Evolutionary conservation across 2,113 vertebrate genomes (phyloP).

Genomic region (Dasyprocta punctata): DNA sequence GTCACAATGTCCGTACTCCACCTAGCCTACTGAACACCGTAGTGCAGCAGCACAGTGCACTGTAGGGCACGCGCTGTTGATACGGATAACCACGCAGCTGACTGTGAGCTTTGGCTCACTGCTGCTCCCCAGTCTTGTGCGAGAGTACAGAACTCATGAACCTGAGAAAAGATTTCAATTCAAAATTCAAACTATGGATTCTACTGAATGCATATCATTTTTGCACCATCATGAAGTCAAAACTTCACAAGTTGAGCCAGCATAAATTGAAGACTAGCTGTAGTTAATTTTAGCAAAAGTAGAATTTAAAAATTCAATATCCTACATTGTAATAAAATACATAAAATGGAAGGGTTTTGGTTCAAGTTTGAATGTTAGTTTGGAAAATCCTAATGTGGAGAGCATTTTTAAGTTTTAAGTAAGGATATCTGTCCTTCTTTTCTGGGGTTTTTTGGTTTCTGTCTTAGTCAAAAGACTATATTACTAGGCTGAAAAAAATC

Average conservation of each 20-base stretch:
- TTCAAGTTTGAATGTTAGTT: background rate
- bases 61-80: background rate
- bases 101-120: too few relatives aligned
- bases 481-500: background rate
- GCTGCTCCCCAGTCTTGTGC: background rate
- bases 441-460: background rate
- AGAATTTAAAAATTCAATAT: background rate
- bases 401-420: background rate
- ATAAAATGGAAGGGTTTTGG: background rate
- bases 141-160: background rate
- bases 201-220: background rate
- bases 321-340: background rate
- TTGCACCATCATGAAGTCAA: background rate
- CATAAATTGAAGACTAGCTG: background rate
- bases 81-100: background rate
- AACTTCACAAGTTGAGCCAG: background rate
- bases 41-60: background rate
- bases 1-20: background rate
- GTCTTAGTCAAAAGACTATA: constrained; percentile 30
- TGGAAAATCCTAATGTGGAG: constrained; percentile 11
- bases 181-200: background rate
- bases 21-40: background rate
- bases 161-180: background rate
- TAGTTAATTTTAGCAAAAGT: background rate
- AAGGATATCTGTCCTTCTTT: background rate